Conservation (phyloP, 2,888 invertebrate genomes). For the Melanostoma mellinum region DNA sequence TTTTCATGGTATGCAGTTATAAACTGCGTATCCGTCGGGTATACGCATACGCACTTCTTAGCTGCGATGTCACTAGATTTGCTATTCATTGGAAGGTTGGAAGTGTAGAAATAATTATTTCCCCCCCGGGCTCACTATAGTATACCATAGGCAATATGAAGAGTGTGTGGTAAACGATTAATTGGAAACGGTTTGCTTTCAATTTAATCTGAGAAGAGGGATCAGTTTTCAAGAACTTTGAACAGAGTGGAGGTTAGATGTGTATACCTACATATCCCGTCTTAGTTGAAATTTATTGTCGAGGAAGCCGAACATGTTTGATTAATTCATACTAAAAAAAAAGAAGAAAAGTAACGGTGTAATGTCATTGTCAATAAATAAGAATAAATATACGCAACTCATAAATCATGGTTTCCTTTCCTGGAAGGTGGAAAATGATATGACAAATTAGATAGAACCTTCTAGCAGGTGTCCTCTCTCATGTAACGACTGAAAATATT, state of each 20-base stretch:
- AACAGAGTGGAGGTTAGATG: slow-evolving; percentile 13
- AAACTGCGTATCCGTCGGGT: slow-evolving; percentile 58
- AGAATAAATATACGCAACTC: slow-evolving; percentile 12
- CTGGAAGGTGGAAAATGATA: background rate
- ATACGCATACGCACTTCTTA: slow-evolving; percentile 64
- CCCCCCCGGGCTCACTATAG: slow-evolving; percentile 3
- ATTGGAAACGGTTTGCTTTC: slow-evolving; percentile 72
- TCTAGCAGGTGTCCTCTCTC: no score
- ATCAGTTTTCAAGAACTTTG: slow-evolving; percentile 58
- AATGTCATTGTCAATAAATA: slow-evolving; percentile 51
- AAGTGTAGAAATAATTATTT: slow-evolving; percentile 29
- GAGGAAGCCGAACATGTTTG: slow-evolving; percentile 58
- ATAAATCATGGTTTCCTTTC: slow-evolving; percentile 25
- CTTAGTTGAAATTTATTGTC: slow-evolving; percentile 62
- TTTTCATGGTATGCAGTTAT: slow-evolving; percentile 68
- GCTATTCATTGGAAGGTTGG: slow-evolving; percentile 32
- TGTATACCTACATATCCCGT: slow-evolving; percentile 28
- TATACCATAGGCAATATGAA: slow-evolving; percentile 22
- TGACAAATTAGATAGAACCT: slow-evolving; percentile 15
- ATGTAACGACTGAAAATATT: no score
- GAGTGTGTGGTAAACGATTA: slow-evolving; percentile 69
- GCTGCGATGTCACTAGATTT: slow-evolving; percentile 57
- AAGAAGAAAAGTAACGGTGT: slow-evolving; percentile 44
- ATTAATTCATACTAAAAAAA: slow-evolving; percentile 39
- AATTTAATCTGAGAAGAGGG: slow-evolving; percentile 68